Conservation (phyloP, 2,888 invertebrate genomes). For the Salticus scenicus region DNA sequence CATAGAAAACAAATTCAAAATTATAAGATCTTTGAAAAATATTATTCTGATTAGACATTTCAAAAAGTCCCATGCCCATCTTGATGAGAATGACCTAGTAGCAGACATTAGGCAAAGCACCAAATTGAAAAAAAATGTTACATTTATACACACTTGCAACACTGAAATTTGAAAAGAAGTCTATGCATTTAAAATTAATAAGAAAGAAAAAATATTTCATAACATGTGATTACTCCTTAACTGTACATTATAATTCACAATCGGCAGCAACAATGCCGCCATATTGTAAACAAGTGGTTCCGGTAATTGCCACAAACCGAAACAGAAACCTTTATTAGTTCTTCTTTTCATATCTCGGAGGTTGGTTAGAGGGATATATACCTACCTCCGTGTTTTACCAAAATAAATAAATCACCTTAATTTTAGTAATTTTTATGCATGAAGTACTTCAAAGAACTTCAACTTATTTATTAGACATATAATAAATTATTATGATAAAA, state of each 20-base stretch:
- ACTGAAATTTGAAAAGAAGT: background rate
- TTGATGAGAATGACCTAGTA: slow-evolving; percentile 43
- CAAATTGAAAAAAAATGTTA: slow-evolving; percentile 21
- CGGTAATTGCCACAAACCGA: background rate
- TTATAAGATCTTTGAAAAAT: slow-evolving; percentile 33
- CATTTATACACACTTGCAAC: slow-evolving; percentile 29
- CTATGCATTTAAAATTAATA: background rate
- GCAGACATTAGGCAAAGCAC: slow-evolving; percentile 57
- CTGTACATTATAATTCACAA: background rate
- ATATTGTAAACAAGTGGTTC: slow-evolving; percentile 58
- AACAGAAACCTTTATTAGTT: background rate
- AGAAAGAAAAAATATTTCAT: background rate
- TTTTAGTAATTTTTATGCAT: no score
- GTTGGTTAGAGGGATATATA: no score
- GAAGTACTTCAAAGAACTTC: no score
- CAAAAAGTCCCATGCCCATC: slow-evolving; percentile 59
- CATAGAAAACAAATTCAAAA: slow-evolving; percentile 36
- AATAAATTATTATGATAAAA: no score
- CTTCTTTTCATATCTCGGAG: no score
- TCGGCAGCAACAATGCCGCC: slow-evolving; percentile 27
- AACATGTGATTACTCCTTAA: background rate
- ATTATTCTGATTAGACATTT: slow-evolving; percentile 36
- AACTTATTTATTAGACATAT: no score
- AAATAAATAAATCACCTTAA: no score
- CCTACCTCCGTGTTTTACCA: no score